phyloP scores from a whole-genome alignment of 2,113 vertebrate species.

The Puffinus mauretanicus region DNA sequence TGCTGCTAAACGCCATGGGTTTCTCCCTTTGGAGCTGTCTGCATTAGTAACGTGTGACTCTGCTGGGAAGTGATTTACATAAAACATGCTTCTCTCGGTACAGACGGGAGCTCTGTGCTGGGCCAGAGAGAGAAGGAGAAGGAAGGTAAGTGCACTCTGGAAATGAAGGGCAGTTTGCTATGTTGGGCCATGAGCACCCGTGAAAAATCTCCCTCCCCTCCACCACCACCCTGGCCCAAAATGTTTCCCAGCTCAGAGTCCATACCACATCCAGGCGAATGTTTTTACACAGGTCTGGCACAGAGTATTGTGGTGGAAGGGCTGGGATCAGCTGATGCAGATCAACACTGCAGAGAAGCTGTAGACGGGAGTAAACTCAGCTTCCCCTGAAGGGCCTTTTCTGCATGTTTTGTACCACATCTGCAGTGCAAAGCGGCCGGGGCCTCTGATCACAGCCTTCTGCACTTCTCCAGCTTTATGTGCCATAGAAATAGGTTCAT shows the following conservation, averaged over 20 bases:
- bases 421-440: background rate
- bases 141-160: background rate
- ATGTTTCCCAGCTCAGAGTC: background rate
- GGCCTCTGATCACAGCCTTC: background rate
- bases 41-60: conserved; percentile 19
- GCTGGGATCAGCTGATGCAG: background rate
- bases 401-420: background rate
- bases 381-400: background rate
- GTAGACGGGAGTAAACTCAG: background rate
- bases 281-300: background rate
- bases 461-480: background rate
- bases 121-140: background rate
- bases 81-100: background rate
- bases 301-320: background rate
- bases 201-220: background rate
- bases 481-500: background rate
- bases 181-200: background rate
- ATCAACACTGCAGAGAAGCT: background rate
- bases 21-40: conserved; percentile 24
- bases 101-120: background rate
- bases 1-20: conserved; percentile 12
- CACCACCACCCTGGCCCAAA: background rate
- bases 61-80: conserved; percentile 13
- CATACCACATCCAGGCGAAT: accelerated
- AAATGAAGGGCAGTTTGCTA: background rate